Evolutionary conservation across 2,888 invertebrate species (phyloP).

Genomic region (Neuroscelio doddi): DNA sequence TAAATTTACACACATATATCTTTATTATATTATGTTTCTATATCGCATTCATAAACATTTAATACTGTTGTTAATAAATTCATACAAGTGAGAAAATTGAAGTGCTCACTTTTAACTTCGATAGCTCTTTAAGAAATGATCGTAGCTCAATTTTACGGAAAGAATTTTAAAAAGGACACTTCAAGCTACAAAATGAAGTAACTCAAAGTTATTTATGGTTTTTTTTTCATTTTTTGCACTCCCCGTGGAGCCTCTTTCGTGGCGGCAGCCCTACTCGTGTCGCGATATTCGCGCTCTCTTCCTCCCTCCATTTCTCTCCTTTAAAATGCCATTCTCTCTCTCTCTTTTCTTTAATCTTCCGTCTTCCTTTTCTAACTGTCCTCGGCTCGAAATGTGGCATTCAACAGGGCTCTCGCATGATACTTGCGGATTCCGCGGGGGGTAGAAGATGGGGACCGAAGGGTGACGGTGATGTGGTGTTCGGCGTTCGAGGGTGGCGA

Average conservation of each 20-base stretch:
- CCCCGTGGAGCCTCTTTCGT: conserved; percentile 36
- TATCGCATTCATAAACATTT: no score
- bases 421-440: conserved; percentile 61
- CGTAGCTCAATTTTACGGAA: no score
- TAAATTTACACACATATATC: no score
- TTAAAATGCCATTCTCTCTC: conserved; percentile 37
- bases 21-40: no score
- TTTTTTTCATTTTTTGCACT: conserved; percentile 46
- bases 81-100: no score
- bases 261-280: conserved; percentile 33
- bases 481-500: conserved; percentile 47
- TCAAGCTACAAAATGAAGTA: conserved; percentile 5
- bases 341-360: conserved; percentile 36
- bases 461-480: conserved; percentile 34
- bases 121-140: no score
- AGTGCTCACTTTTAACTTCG: no score
- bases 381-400: conserved; percentile 67
- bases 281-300: conserved; percentile 32
- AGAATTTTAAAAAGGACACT: no score
- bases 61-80: no score
- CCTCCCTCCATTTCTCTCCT: conserved; percentile 46
- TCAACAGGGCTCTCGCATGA: conserved; percentile 67
- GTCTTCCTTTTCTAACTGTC: conserved; percentile 51
- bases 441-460: conserved; percentile 28
- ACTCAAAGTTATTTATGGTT: no score